Evolutionary conservation across 2,113 vertebrate species (phyloP), one percentile per base, ranked within the genome.

Genomic region (Etheostoma spectabile): DNA sequence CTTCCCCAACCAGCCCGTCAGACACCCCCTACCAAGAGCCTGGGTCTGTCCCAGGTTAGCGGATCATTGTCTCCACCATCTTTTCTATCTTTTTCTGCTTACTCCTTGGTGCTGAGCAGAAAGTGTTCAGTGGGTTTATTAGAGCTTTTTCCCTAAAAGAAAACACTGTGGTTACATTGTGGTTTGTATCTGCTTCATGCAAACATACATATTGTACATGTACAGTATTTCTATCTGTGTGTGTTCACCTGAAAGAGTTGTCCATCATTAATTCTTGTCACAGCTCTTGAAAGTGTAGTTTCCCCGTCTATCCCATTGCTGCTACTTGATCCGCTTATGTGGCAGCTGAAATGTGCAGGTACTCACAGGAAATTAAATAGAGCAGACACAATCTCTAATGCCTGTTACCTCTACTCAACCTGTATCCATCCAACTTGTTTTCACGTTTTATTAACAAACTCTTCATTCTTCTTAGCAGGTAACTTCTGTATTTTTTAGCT

Each of bases 271-370:
- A 63, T 30, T 45, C 22, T 76, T 24, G 33, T 5, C 10, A 3
- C 18, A 61, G 15, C 55, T 78, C 56, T 76, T 56, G 22, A 30
- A 18, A 22, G 57, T 38, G 22, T 21, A 3, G 21, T 45, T 55
- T 33, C 10, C 6, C 22, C 21, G 30, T 64, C 70, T 3, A 27
- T 59, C 7, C 56, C 51, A 42, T 38, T 27, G 30, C 6, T 33
- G n/a, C 60, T 30, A 18, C 53, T 62, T 80, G 63, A 81, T 68
- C 65, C 5, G 38, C 72, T 76, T 63, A 75, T 48, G 38, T 48
- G 35, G 7, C 57, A 13, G 57, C 51, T 38, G 21, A 8, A 53
- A 68, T 8, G 19, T 60, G 48, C 49, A 76, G 71, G 49, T 56
- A 49, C 57, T 75, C 65, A 69, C 33, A 46, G 49, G 38, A 76